Base-by-base conservation (phyloP, 1,140 invertebrate species). In the Pseudomyrmex gracilis region DNA sequence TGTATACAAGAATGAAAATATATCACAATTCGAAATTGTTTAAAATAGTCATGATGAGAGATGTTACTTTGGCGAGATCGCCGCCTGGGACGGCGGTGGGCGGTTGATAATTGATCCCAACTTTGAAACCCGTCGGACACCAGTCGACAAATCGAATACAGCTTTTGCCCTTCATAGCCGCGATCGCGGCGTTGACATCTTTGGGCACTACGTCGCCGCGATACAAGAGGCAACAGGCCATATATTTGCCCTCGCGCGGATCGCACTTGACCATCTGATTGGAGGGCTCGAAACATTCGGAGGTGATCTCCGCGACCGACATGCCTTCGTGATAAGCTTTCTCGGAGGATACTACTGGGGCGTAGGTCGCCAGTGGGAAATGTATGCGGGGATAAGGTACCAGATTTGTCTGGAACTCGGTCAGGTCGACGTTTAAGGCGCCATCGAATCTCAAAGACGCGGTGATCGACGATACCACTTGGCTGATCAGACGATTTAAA, bases 121-220 rank as follows among this genome's bases (percentile, higher is more conserved):
- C 97, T 94, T 97, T 97, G 88, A 97, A 97, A 2, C 96, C 96
- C 24, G 96, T 96, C 7, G 96, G 96, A 90, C 96, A 96, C 96
- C 96, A 97, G 86, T 97, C 96, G 9, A 97, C 96, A 71, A 97
- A 97, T 0, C 84, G 84, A 22, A 89, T 89, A 12, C 76, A 86
- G 34, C 87, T 88, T 53, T 88, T 89, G 13, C 71, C 85, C 61
- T 89, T 89, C 87, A 89, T 88, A 0, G 87, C 87, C 8, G 88
- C 87, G 13, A 89, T 82, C 95, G 96, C 97, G 1, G 96, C 96
- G 89, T 98, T 97, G 2, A 98, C 97, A 91, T 98, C 96, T 9
- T 89, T 89, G 2, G 88, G 88, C 1, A 89, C 88, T 1, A 89
- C 88, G 12, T 89, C 88, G 0, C 88, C 88, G 12, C 88, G 88